phyloP scores from a whole-genome alignment of 2,888 invertebrate genomes.

The Lochmaea capreae region DNA sequence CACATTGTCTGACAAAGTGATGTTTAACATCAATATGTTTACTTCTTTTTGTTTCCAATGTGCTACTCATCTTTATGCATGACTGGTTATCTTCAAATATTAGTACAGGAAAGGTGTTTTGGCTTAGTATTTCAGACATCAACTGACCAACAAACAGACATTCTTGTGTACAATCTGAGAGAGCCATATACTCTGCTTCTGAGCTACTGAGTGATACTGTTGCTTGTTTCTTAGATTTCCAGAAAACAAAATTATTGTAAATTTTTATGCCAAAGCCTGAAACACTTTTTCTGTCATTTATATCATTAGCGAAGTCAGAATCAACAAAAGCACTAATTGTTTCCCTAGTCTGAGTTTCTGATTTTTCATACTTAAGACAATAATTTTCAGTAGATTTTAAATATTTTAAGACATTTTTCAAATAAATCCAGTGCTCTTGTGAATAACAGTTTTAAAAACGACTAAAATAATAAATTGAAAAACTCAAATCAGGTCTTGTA shows the following conservation, averaged over 20 bases:
- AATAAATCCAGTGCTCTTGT: not conserved
- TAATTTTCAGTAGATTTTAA: slow-evolving; percentile 6
- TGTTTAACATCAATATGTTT: not conserved
- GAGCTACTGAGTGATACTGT: slow-evolving; percentile 42
- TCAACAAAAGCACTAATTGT: slow-evolving; percentile 34
- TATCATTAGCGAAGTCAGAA: slow-evolving; percentile 45
- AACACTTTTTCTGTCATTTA: slow-evolving; percentile 42
- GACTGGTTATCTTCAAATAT: slow-evolving; percentile 14
- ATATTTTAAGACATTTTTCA: slow-evolving; percentile 5
- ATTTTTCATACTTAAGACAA: slow-evolving; percentile 13
- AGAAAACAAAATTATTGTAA: slow-evolving; percentile 41
- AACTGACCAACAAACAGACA: too few relatives aligned
- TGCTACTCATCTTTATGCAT: slow-evolving; percentile 2
- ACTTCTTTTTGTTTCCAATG: slow-evolving; percentile 12
- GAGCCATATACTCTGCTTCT: slow-evolving; percentile 46
- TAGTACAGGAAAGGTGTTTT: too few relatives aligned
- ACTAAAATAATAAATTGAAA: too few relatives aligned
- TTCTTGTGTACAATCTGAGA: too few relatives aligned
- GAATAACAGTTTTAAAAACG: not conserved
- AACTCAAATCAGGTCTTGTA: too few relatives aligned
- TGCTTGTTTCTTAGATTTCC: slow-evolving; percentile 45
- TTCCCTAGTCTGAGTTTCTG: slow-evolving; percentile 1
- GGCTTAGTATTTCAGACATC: too few relatives aligned
- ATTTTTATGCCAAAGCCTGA: slow-evolving; percentile 41
- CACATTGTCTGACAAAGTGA: not conserved